Evolutionary conservation across 2,797 vertebrate species (phyloP).

Genomic region (Artibeus jamaicensis): DNA sequence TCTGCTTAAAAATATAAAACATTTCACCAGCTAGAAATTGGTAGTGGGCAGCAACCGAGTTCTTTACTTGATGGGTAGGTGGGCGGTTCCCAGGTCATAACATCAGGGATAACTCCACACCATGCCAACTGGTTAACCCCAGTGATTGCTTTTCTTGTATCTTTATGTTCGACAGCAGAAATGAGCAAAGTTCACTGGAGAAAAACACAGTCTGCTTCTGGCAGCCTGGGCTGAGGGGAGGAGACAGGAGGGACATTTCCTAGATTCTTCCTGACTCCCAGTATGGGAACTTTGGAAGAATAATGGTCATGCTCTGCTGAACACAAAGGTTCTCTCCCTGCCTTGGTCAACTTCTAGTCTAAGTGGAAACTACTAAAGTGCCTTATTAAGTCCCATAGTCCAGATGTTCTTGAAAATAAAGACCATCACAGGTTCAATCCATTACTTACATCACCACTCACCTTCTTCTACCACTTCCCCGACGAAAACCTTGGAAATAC

Average conservation of each 20-base stretch:
- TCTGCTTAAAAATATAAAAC: background rate
- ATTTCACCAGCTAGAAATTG: background rate
- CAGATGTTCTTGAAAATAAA: background rate
- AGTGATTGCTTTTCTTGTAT: background rate
- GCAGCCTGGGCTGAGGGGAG: background rate
- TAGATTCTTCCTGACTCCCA: background rate
- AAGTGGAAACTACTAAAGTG: background rate
- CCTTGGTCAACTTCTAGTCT: background rate
- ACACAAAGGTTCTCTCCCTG: background rate
- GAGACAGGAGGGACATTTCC: background rate
- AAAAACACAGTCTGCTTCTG: background rate
- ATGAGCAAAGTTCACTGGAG: background rate
- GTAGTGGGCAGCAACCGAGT: background rate
- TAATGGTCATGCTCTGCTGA: background rate
- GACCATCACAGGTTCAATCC: background rate
- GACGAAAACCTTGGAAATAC: constrained; percentile 96
- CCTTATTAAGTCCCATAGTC: background rate
- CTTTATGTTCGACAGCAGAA: constrained; percentile 2
- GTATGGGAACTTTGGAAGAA: constrained; percentile 4
- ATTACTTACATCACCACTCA: constrained; percentile 76
- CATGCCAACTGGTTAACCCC: background rate
- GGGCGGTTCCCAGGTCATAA: background rate
- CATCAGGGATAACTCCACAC: background rate
- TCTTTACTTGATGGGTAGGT: background rate
- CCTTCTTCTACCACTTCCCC: constrained; percentile 95